Base-by-base conservation (phyloP, 92 coral and sea anemone species). In the Parazoanthus atlanticus region DNA sequence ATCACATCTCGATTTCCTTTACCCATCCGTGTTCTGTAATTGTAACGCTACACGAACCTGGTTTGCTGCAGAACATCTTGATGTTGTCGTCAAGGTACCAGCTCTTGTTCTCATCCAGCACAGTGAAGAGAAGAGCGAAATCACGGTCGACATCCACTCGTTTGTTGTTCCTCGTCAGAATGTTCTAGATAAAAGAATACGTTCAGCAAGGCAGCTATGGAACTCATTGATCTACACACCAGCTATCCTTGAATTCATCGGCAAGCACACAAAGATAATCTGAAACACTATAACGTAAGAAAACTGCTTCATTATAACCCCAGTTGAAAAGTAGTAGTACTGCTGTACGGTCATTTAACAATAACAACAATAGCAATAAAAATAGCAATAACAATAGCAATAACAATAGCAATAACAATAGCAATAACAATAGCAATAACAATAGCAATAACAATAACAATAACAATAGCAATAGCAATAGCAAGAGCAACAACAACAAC, bases 51-150 rank as follows among this genome's bases (percentile, higher is more conserved):
- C 19, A 52, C 69, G 16, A 29, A 47, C 74, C 89, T 40, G 82
- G 72, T 36, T 86, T 74, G 34, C 69, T 17, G 72, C 89, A 74
- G 77, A 74, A 74, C 56, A n/a, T 9, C n/a, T 74, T 38, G n/a
- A 86, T 74, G 52, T 86, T 74, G 11, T 76, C 72, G 23, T 76
- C 74, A 32, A 74, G 73, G 69, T 92, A 96, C 98, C 98, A 96
- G 88, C 98, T 96, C 81, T 92, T 89, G 65, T 92, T 93, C 79
- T 96, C 98, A 70, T 96, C 98, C 40, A 96, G 89, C 7, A 96
- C 95, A 30, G 94, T 93, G 64, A 96, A 96, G 76, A 93, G 85
- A n/a, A 96, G 73, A 30, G 98, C 95, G 86, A 92, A 96, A 64
- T 94, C 98, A 4, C 91, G 92, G 86, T 96, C 91, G 3, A 93